Evolutionary conservation across 2,888 invertebrate species (phyloP).

Genomic region (Agrotis clavis): DNA sequence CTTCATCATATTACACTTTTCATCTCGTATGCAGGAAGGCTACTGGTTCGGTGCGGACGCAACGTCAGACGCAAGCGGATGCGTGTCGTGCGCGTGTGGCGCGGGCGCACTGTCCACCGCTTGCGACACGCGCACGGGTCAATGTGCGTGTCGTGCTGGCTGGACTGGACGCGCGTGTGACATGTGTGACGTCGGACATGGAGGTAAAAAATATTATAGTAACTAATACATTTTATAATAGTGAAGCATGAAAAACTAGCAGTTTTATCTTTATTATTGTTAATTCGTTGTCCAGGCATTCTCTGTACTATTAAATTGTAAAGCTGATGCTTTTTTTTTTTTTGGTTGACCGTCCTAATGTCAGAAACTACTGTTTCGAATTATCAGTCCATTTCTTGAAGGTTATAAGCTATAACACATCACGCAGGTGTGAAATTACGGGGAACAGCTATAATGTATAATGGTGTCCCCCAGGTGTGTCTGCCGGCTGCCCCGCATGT

Average conservation of each 20-base stretch:
- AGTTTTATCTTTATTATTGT: no score
- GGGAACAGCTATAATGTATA: no score
- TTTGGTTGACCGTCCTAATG: no score
- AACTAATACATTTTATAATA: no score
- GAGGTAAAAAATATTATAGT: slow-evolving; percentile 68
- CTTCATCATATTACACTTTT: neutral
- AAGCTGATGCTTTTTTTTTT: no score
- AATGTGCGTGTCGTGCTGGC: slow-evolving; percentile 94
- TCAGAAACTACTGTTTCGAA: no score
- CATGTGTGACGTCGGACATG: slow-evolving; percentile 89
- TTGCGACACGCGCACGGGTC: slow-evolving; percentile 94
- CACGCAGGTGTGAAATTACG: no score
- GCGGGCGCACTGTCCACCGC: slow-evolving; percentile 93
- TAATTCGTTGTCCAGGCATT: no score
- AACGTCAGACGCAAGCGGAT: slow-evolving; percentile 91
- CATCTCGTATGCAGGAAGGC: slow-evolving; percentile 79
- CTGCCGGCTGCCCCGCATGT: slow-evolving; percentile 95
- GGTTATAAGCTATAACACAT: no score
- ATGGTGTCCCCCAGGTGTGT: slow-evolving; percentile 86
- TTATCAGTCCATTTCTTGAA: no score
- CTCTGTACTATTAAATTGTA: no score
- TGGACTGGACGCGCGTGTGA: slow-evolving; percentile 94
- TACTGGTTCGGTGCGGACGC: slow-evolving; percentile 79
- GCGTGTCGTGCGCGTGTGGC: slow-evolving; percentile 94
- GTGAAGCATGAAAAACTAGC: no score